Evolutionary conservation across 2,797 vertebrate species (phyloP).

Genomic region (Pampus argenteus): DNA sequence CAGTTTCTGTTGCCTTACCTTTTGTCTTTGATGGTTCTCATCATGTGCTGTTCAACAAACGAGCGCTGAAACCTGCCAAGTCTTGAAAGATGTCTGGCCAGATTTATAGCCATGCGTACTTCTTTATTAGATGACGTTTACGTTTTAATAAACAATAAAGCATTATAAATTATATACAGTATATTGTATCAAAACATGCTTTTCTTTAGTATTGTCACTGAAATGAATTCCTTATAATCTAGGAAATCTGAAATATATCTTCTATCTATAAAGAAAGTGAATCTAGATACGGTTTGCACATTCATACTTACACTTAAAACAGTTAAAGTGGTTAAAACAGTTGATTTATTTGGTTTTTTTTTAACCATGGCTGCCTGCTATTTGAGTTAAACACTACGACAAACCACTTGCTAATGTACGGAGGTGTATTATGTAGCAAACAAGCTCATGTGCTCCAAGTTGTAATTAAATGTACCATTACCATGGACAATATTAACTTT

Average conservation of each 20-base stretch:
- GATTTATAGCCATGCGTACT: not conserved
- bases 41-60: conserved; percentile 51
- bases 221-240: not conserved
- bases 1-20: conserved; percentile 35
- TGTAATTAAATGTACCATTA: no score
- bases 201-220: not conserved
- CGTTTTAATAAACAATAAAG: no score
- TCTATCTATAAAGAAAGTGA: not conserved
- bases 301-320: no score
- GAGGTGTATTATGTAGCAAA: not conserved
- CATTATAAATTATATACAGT: no score
- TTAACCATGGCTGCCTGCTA: not conserved
- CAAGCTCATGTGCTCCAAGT: no score
- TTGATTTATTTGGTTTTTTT: no score
- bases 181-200: not conserved
- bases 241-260: not conserved
- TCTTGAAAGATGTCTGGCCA: not conserved
- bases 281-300: not conserved
- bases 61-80: conserved; percentile 26
- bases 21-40: conserved; percentile 62
- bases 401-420: not conserved
- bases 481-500: not conserved
- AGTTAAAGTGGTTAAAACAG: not conserved
- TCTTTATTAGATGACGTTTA: no score
- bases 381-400: not conserved